Base-by-base conservation (phyloP, 2,888 invertebrate species). In the Amorpha juglandis region DNA sequence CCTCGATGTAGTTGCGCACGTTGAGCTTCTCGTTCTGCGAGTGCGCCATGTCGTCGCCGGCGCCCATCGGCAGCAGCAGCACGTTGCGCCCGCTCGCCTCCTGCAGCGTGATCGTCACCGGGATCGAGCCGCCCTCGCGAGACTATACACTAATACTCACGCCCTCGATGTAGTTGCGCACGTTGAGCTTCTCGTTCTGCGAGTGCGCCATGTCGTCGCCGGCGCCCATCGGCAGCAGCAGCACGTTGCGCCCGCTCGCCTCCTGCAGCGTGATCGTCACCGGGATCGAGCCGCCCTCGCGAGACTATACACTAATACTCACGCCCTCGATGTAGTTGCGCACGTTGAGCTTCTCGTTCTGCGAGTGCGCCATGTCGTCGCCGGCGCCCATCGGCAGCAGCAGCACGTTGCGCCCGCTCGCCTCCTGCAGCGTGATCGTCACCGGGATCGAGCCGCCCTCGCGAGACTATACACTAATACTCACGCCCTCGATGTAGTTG, bases 401-500 rank as follows among this genome's bases (percentile, higher is more conserved):
- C 82, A 99, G 95, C 63, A 99, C 98, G 92, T 98, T 99, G 85
- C 98, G 97, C 0, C 97, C 97, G 66, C 98, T 98, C 11, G 97
- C 96, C 88, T 99, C 97, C 92, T 98, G 96, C 84, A 99, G 95
- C 53, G 98, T 98, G 72, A 99, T 94, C 63, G 99, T 99, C 69
- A 99, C 97, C 1, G 99, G 99, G 89, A 99, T 99, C 55, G 98
- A 98, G 19, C 99, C 99, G 66, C 99, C 99, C 89, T 99, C 99
- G 65, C 99, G 96, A 0, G 98, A 98, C 93, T n/a, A n/a, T n/a
- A n/a, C n/a, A n/a, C n/a, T n/a, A n/a, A 48, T 76, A 92, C 96
- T 95, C 89, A 98, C 98, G 79, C 99, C 99, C 90, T 98, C 96
- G 74, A 99, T 97, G 81, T 99, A 99, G 92, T 99, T 99, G 72